Evolutionary conservation across 2,888 invertebrate species (phyloP).

Genomic region (Eupithecia subfuscata): DNA sequence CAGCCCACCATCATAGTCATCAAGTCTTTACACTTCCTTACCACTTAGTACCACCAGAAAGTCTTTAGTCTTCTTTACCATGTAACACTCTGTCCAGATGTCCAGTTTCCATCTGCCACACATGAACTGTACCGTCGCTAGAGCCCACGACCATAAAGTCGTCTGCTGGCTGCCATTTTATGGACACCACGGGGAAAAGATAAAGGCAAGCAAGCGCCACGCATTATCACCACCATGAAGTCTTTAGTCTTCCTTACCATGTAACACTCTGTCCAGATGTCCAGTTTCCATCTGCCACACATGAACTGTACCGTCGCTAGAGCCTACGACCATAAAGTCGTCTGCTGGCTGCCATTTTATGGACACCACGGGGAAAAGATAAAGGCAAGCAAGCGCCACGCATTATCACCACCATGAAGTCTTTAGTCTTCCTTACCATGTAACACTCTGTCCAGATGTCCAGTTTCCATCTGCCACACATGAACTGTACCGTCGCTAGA

Average conservation of each 20-base stretch:
- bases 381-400: slow-evolving; percentile 96
- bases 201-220: slow-evolving; percentile 97
- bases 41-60: too few species aligned
- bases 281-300: slow-evolving; percentile 99
- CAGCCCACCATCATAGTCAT: too few species aligned
- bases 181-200: slow-evolving; percentile 96
- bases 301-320: slow-evolving; percentile 91
- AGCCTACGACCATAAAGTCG: slow-evolving; percentile 61
- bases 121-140: slow-evolving; percentile 93
- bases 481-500: slow-evolving; percentile 91
- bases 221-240: slow-evolving; percentile 84
- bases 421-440: slow-evolving; percentile 85
- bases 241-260: slow-evolving; percentile 82
- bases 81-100: slow-evolving; percentile 98
- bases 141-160: slow-evolving; percentile 59
- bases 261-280: slow-evolving; percentile 96
- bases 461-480: slow-evolving; percentile 99
- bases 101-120: slow-evolving; percentile 99
- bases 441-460: slow-evolving; percentile 97
- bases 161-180: slow-evolving; percentile 98
- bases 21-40: too few species aligned
- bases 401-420: slow-evolving; percentile 83
- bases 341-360: slow-evolving; percentile 99
- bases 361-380: slow-evolving; percentile 97
- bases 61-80: slow-evolving; percentile 75